These are phyloP conservation scores for Nasonia oneida DNA, from an alignment of 2,888 invertebrate species.

Conservation along the genomic window DNA sequence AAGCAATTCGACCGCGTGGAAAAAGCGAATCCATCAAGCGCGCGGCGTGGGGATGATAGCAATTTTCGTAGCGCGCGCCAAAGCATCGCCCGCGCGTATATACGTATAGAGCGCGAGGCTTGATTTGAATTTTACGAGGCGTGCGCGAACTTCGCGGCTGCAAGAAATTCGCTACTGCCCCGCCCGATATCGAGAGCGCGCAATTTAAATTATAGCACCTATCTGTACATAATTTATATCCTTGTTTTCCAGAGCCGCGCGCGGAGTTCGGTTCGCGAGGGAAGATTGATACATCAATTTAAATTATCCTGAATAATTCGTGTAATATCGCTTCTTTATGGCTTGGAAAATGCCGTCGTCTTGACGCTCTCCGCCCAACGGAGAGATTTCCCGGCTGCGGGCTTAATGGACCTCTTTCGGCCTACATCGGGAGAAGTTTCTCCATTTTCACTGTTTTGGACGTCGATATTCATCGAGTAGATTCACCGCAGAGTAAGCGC, in stretches of 20 bases:
- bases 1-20: conserved; percentile 25
- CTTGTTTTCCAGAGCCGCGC: conserved; percentile 73
- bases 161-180: conserved; percentile 29
- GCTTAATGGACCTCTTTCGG: conserved; percentile 73
- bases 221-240: conserved; percentile 75
- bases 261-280: conserved; percentile 35
- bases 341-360: conserved; percentile 74
- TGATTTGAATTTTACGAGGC: conserved; percentile 76
- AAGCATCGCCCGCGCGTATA: conserved; percentile 53
- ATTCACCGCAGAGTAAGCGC: background rate
- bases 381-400: conserved; percentile 67
- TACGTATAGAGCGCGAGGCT: conserved; percentile 63
- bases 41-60: conserved; percentile 27
- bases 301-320: conserved; percentile 78
- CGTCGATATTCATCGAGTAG: background rate
- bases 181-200: conserved; percentile 67
- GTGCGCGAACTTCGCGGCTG: conserved; percentile 62
- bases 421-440: conserved; percentile 12
- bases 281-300: conserved; percentile 76
- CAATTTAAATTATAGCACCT: conserved; percentile 76
- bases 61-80: conserved; percentile 62
- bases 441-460: background rate
- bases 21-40: conserved; percentile 51
- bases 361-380: conserved; percentile 66
- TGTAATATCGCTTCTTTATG: conserved; percentile 77